Evolutionary conservation across 1,140 invertebrate species (phyloP), one percentile per base, ranked within the genome.

Genomic region (Latrodectus geometricus): DNA sequence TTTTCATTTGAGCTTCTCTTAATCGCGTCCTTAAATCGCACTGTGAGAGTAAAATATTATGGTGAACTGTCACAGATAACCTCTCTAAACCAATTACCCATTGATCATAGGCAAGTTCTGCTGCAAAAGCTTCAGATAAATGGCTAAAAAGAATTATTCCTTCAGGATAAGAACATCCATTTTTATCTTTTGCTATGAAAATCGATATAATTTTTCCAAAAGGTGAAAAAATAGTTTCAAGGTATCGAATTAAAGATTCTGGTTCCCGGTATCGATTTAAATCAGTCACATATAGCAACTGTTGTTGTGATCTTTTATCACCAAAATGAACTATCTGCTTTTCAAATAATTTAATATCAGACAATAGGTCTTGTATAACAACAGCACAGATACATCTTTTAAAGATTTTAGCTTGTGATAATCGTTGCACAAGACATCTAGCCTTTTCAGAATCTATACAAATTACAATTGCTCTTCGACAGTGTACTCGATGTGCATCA

Each of bases 41-140:
- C 20, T 87, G 76, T 23, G 76, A 73, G 17, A 87, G 72, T 11
- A 87, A 68, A 66, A 87, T 80, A 66, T 87, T 87, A 48, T 87
- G 85, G 73, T 87, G 76, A 17, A 61, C 66, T 21, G 77, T 80
- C 5, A 87, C 85, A 20, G 76, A 73, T 15, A 87, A 14, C 49
- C 77, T 72, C 66, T 87, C 76, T 21, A 78, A 74, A n/a, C 73
- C 85, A 21, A 87, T 15, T 8, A 75, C 69, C 73, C 35, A 80
- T 9, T 87, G 76, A 66, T 87, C 85, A 73, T 69, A 87, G 48
- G 85, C 85, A 14, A 87, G 50, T 35, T 87, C 85, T 17, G 85
- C 85, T 52, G 85, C 85, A 74, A 73, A 87, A 8, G 85, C 77
- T 80, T 87, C 85, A 8, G 85, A 87, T 54, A 87, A 80, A 66